Conservation (phyloP, 2,888 invertebrate species). For the Apodemia mormo region DNA sequence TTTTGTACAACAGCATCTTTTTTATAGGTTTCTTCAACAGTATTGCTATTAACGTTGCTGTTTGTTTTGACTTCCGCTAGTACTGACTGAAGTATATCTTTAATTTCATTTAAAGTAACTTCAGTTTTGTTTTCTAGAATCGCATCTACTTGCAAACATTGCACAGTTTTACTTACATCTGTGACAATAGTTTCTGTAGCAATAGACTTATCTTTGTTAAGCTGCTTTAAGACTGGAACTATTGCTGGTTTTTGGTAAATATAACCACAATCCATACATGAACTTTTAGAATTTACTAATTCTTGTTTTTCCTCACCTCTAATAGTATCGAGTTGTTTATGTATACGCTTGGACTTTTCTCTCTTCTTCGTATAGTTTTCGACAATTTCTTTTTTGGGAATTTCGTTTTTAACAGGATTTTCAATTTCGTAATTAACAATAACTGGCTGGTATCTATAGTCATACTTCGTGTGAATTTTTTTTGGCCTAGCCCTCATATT, state of each 20-base stretch:
- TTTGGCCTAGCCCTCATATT: constrained; percentile 46
- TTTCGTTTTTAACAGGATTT: constrained; percentile 25
- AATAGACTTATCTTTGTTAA: constrained; percentile 32
- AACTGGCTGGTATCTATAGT: constrained; percentile 33
- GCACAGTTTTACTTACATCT: constrained; percentile 11
- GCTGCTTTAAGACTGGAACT: background rate
- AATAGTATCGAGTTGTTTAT: background rate
- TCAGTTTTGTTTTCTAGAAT: constrained; percentile 54
- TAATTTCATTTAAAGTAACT: constrained; percentile 63
- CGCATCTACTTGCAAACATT: constrained; percentile 40
- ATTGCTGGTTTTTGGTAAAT: constrained; percentile 46
- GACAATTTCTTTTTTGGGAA: constrained; percentile 18
- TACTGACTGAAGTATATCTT: constrained; percentile 63
- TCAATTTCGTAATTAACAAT: constrained; percentile 41
- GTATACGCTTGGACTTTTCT: background rate
- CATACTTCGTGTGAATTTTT: constrained; percentile 41
- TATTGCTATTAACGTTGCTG: constrained; percentile 41
- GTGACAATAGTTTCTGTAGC: constrained; percentile 27
- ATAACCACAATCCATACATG: constrained; percentile 52
- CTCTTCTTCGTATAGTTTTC: constrained; percentile 21
- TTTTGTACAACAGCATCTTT: constrained; percentile 65
- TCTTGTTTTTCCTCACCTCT: background rate
- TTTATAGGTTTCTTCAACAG: constrained; percentile 43
- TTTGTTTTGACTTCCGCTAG: constrained; percentile 64
- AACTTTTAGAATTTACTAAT: constrained; percentile 45